Conservation (phyloP, 2,797 vertebrate species). For the Parauchenoglanis ngamensis region DNA sequence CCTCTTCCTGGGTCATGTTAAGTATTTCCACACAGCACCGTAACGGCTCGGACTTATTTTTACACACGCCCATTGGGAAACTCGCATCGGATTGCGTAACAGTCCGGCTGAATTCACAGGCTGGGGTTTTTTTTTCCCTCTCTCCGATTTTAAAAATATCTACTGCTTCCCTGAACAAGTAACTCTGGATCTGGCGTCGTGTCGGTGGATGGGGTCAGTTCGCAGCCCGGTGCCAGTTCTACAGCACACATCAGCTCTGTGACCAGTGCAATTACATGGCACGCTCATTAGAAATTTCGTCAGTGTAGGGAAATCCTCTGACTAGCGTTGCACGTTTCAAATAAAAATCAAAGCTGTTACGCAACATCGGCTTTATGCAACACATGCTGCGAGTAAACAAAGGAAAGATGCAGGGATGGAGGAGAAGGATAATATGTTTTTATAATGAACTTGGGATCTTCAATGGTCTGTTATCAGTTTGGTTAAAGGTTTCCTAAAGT, state of each 20-base stretch:
- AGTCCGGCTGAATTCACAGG: background rate
- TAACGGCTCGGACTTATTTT: background rate
- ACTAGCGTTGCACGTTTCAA: background rate
- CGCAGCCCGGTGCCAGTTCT: background rate
- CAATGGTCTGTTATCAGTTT: background rate
- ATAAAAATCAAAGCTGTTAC: background rate
- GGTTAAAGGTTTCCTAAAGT: background rate
- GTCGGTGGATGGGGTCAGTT: background rate
- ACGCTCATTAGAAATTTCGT: background rate
- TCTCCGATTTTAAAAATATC: background rate
- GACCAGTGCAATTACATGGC: background rate
- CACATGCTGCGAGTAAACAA: background rate
- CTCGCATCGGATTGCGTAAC: background rate
- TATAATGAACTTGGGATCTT: background rate
- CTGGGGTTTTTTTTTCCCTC: accelerated
- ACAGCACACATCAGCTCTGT: background rate
- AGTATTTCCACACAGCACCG: constrained; percentile 8
- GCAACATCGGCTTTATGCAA: background rate
- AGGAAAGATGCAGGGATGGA: background rate
- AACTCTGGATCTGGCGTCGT: background rate
- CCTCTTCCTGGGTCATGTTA: background rate
- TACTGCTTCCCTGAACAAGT: background rate
- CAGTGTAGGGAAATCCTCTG: background rate
- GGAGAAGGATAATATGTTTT: background rate
- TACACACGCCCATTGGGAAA: background rate